phyloP scores from a whole-genome alignment of 2,113 vertebrate genomes.

The Ptychochromis oligacanthus region DNA sequence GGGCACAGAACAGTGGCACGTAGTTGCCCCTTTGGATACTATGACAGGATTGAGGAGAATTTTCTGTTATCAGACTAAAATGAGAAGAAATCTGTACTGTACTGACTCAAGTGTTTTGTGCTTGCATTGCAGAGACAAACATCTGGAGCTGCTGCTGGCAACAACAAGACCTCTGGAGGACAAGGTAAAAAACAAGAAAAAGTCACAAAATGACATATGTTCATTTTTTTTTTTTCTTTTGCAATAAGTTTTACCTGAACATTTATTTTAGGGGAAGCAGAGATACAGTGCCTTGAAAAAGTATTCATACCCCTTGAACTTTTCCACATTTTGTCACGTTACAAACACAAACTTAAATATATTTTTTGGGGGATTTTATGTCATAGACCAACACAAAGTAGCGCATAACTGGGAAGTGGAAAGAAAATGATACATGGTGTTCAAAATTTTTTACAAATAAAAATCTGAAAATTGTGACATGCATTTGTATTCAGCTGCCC shows the following conservation, averaged over 20 bases:
- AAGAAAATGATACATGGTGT: no score
- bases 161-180: slow-evolving; percentile 89
- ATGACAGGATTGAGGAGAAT: neutral
- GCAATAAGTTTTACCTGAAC: neutral
- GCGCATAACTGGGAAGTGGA: no score
- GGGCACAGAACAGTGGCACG: neutral
- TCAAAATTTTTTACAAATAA: no score
- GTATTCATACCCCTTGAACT: no score
- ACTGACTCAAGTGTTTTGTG: neutral
- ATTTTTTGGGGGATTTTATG: no score
- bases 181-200: slow-evolving; percentile 86
- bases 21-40: neutral
- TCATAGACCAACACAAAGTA: no score
- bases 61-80: neutral
- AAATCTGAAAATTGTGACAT: no score
- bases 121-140: slow-evolving; percentile 86
- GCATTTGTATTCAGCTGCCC: no score
- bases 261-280: neutral
- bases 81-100: neutral
- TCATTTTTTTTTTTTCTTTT: neutral
- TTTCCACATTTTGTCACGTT: no score
- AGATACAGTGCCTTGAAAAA: no score
- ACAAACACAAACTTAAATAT: no score
- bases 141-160: slow-evolving; percentile 87
- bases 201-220: neutral